Percentiles rank a stretch among this genome's conserved stretches.
Evolutionary conservation across 2,888 invertebrate genomes (phyloP).

Genomic region (Plebejus melissa): DNA sequence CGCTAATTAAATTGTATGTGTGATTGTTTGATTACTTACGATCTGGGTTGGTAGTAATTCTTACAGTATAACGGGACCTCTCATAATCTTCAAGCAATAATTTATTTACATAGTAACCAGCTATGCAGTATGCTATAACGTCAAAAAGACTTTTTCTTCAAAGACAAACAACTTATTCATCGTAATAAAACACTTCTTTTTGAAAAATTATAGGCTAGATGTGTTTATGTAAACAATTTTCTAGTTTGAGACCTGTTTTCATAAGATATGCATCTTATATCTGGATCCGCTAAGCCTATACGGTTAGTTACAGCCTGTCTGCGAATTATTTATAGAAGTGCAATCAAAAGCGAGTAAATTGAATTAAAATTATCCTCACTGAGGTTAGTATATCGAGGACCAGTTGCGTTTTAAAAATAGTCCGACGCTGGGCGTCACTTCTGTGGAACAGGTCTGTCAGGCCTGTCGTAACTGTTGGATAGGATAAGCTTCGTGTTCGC

Average conservation of each 20-base stretch:
- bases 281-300: background rate
- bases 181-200: background rate
- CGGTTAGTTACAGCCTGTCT: conserved; percentile 14
- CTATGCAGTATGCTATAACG: too few relatives aligned
- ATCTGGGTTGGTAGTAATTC: conserved; percentile 4
- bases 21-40: conserved; percentile 12
- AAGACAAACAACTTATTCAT: background rate
- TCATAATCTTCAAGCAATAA: background rate
- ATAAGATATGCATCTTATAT: conserved; percentile 7
- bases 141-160: too few relatives aligned
- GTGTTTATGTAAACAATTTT: background rate
- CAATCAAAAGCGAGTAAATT: conserved; percentile 28
- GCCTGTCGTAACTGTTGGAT: background rate
- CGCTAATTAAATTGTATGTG: conserved; percentile 11
- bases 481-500: conserved; percentile 5
- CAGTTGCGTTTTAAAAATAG: conserved; percentile 27
- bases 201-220: background rate
- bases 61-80: background rate
- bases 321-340: conserved; percentile 23
- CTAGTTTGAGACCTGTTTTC: background rate
- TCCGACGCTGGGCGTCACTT: background rate
- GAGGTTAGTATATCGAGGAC: conserved; percentile 24
- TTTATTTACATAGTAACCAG: too few relatives aligned
- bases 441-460: conserved; percentile 13
- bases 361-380: conserved; percentile 25